phyloP scores from a whole-genome alignment of 2,888 invertebrate species.

The Cecidostiba fungosa region DNA sequence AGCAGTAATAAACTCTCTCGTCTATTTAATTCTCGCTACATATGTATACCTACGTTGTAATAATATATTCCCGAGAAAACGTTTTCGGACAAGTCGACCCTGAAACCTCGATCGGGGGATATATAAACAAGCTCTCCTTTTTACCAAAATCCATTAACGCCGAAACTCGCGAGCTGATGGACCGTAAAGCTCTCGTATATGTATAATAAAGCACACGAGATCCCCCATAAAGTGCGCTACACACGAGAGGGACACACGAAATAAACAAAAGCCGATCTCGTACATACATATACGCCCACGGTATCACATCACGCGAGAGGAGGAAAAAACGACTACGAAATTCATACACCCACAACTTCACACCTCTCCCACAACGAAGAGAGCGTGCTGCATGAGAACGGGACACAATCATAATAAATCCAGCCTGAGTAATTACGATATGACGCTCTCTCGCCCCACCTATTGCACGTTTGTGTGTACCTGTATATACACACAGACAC shows the following conservation, averaged over 20 bases:
- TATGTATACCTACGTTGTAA: not conserved
- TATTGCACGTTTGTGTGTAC: not conserved
- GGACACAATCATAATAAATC: slow-evolving; percentile 62
- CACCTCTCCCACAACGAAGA: not conserved
- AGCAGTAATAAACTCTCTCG: slow-evolving; percentile 50
- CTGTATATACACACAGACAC: not conserved
- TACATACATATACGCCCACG: not conserved
- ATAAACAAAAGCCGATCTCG: slow-evolving; percentile 12
- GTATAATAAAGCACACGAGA: not conserved
- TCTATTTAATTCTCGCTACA: slow-evolving; percentile 17
- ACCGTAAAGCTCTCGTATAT: not conserved
- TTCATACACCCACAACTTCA: slow-evolving; percentile 5
- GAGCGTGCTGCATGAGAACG: slow-evolving; percentile 18
- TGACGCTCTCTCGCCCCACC: slow-evolving; percentile 31
- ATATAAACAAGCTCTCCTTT: not conserved
- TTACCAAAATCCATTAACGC: slow-evolving; percentile 36
- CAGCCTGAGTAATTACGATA: slow-evolving; percentile 62
- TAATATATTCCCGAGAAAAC: not conserved
- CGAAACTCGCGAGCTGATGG: not conserved
- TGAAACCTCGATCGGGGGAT: not conserved
- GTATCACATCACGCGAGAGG: not conserved
- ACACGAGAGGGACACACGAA: no score
- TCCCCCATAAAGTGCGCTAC: no score
- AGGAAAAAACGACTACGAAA: not conserved
- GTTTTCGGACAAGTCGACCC: not conserved